Evolutionary conservation across 2,113 vertebrate genomes (phyloP).

Genomic region (Corythaixoides concolor): DNA sequence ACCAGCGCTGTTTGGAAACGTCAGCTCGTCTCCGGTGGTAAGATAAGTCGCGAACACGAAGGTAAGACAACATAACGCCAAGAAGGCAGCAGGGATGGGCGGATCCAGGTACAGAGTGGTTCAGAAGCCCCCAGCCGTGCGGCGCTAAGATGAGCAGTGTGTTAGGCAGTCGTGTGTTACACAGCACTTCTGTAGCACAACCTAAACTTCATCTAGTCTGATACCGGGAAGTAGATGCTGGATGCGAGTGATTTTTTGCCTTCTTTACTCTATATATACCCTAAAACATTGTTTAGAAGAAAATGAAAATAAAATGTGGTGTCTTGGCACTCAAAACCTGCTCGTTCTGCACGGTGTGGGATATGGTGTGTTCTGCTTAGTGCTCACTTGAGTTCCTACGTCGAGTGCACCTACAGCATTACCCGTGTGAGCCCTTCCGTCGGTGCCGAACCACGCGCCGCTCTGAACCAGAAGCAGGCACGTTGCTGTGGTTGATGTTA

Average conservation of each 20-base stretch:
- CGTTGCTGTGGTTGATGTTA: fast-evolving
- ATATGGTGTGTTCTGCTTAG: fast-evolving
- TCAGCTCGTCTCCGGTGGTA: fast-evolving
- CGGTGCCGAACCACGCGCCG: fast-evolving
- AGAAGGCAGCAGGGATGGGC: fast-evolving
- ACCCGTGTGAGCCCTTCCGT: fast-evolving
- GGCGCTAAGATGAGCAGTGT: fast-evolving
- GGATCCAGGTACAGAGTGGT: fast-evolving
- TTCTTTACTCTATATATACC: too few species aligned
- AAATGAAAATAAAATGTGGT: background rate
- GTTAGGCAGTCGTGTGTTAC: fast-evolving
- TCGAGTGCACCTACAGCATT: fast-evolving
- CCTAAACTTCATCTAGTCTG: background rate
- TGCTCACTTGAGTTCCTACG: fast-evolving
- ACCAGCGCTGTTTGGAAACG: fast-evolving
- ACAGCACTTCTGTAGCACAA: background rate
- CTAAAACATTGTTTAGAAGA: fast-evolving
- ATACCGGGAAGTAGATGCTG: background rate
- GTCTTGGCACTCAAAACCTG: background rate
- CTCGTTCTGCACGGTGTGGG: fast-evolving
- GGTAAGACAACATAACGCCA: fast-evolving
- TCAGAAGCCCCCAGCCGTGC: background rate
- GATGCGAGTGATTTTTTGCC: background rate
- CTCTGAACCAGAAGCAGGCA: background rate
- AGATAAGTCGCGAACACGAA: fast-evolving